These are phyloP conservation scores for Scolopax rusticola DNA, from an alignment of 2,797 vertebrate genomes.

Conservation along the genomic window DNA sequence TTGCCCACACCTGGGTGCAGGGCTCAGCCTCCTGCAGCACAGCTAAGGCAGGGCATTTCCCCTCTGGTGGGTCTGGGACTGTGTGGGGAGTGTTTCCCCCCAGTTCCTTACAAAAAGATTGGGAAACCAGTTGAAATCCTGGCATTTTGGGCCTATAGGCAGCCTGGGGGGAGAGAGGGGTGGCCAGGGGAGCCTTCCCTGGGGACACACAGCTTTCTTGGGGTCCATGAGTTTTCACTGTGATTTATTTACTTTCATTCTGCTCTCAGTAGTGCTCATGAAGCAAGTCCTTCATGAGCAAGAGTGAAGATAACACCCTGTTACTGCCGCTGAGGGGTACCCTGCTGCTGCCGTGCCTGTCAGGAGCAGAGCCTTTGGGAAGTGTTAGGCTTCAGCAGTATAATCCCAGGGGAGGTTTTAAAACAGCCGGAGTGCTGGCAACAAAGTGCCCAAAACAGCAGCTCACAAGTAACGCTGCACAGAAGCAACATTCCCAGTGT, in stretches of 20 bases:
- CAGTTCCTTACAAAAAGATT: neutral
- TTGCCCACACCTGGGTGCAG: conserved; percentile 19
- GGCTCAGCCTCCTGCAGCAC: neutral
- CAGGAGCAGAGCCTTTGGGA: neutral
- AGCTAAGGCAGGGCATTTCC: neutral
- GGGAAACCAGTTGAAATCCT: rapidly evolving
- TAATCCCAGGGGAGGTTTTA: neutral
- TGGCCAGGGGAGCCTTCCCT: neutral
- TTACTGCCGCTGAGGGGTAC: rapidly evolving
- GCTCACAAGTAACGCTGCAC: rapidly evolving
- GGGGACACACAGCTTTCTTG: neutral
- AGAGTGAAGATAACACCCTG: rapidly evolving
- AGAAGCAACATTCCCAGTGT: too few species aligned
- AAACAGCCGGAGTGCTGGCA: neutral
- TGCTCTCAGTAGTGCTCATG: rapidly evolving
- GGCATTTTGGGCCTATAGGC: rapidly evolving
- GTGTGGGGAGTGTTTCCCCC: rapidly evolving
- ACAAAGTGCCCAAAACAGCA: neutral
- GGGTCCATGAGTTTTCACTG: rapidly evolving
- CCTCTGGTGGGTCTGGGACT: rapidly evolving
- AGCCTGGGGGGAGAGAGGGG: neutral
- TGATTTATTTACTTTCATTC: neutral
- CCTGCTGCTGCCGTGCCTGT: rapidly evolving
- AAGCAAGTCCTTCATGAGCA: neutral
- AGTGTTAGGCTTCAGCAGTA: neutral